These are phyloP conservation scores for Ursus arctos DNA, from an alignment of 2,113 vertebrate genomes.

Conservation along the genomic window DNA sequence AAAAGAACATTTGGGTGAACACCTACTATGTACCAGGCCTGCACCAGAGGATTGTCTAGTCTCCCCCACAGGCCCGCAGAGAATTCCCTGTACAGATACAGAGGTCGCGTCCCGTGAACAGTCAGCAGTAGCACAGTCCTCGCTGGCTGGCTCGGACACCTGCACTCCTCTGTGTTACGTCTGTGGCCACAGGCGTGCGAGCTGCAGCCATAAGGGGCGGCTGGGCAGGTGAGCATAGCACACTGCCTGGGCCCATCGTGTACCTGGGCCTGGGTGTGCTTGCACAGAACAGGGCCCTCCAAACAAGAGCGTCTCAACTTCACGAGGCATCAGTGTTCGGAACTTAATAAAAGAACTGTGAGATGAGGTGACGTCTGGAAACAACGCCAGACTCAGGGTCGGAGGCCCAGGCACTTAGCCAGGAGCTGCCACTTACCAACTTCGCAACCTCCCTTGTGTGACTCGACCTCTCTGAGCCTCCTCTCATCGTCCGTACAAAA, in stretches of 20 bases:
- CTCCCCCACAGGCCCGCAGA: neutral
- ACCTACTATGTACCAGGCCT: neutral
- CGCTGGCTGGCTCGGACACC: neutral
- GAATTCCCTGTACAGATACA: neutral
- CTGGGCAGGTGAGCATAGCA: neutral
- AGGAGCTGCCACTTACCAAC: neutral
- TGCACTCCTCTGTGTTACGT: neutral
- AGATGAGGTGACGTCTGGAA: neutral
- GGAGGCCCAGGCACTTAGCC: accelerated
- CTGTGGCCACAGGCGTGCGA: neutral
- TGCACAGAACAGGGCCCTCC: neutral
- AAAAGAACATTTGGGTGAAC: neutral
- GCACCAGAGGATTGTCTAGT: accelerated
- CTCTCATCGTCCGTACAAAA: neutral
- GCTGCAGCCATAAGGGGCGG: neutral
- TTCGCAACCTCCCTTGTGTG: accelerated
- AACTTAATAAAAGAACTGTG: neutral
- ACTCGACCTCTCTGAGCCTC: neutral
- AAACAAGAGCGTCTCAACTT: accelerated
- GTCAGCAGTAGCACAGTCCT: neutral
- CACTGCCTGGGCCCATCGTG: neutral
- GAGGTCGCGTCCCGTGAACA: accelerated
- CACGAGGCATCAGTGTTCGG: accelerated
- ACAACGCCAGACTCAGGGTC: accelerated
- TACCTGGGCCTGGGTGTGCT: accelerated